A percentile compares a stretch with the other conserved stretches of the same genome.
Evolutionary conservation across 2,888 invertebrate genomes (phyloP).

Genomic region (Strigamia crassipes): DNA sequence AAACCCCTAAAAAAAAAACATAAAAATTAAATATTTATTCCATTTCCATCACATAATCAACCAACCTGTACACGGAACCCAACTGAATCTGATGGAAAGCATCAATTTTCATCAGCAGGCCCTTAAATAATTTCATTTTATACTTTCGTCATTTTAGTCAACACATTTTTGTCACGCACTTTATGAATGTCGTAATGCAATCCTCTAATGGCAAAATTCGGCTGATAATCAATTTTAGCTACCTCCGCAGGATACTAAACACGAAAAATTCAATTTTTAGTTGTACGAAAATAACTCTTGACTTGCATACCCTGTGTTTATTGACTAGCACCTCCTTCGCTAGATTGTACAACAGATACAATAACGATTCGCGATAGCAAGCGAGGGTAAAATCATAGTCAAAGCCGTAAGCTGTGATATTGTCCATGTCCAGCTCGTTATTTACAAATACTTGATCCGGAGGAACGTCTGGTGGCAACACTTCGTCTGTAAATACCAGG

Average conservation of each 20-base stretch:
- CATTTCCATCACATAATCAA: not conserved
- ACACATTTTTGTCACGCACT: slow-evolving; percentile 54
- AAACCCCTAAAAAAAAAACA: slow-evolving; percentile 64
- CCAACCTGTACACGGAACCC: slow-evolving; percentile 78
- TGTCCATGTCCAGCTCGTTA: slow-evolving; percentile 88
- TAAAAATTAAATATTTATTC: not conserved
- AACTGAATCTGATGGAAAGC: slow-evolving; percentile 96
- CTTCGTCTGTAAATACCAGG: slow-evolving; percentile 42
- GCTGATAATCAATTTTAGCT: slow-evolving; percentile 78
- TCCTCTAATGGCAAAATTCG: slow-evolving; percentile 93
- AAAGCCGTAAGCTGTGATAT: slow-evolving; percentile 94
- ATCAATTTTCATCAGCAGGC: slow-evolving; percentile 89
- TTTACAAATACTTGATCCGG: slow-evolving; percentile 90
- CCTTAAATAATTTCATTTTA: slow-evolving; percentile 59
- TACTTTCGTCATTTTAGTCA: not conserved
- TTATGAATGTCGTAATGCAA: slow-evolving; percentile 98
- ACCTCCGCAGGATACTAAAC: slow-evolving; percentile 85
- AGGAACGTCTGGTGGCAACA: slow-evolving; percentile 82
- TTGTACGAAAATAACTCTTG: not conserved
- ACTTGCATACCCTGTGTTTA: slow-evolving; percentile 75
- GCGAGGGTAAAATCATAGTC: slow-evolving; percentile 98
- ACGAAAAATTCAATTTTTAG: not conserved
- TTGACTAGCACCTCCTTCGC: slow-evolving; percentile 84
- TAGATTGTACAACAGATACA: slow-evolving; percentile 86
- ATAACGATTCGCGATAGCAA: slow-evolving; percentile 87